Base-by-base conservation (phyloP, 2,797 vertebrate species). In the Masticophis lateralis region DNA sequence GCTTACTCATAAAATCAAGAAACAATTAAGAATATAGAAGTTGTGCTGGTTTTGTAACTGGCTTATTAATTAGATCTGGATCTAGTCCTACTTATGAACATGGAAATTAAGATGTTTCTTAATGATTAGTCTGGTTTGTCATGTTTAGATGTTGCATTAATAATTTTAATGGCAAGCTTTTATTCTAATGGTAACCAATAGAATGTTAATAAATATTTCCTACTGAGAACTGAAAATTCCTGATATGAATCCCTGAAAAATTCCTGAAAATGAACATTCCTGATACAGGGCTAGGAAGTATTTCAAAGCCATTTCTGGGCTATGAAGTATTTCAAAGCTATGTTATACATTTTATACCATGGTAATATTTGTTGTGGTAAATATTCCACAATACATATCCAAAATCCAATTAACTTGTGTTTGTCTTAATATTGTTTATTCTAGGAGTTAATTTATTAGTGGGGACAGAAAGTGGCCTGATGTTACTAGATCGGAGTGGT, bases 401-500 rank as follows among this genome's bases (percentile, higher is more conserved):
- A 87, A 5, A 88, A 25, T 14, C 37, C 51, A 25, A 20, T 93
- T 94, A 93, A 94, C 7, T 7, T 89, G 28, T 27, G 18, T 96
- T 0, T 96, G 88, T 96, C 92, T 91, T 94, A 92, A 93, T 94
- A 11, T 92, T 93, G 2, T 95, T 96, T 94, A 89, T 69, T 83
- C 37, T 93, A 99, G 99, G 99, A 69, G 99, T 99, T 92, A 99
- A 99, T 97, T 97, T 99, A 96, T 92, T 99, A 95, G 99, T 99
- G 95, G 99, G 99, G 90, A 99, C 99, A 37, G 99, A 99, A 97
- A 99, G 99, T 57, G 99, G 99, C 63, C 98, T 99, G 96, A 99
- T 99, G 99, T 98, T 99, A 97, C 96, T 99, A 97, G 99, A 99
- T 96, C 98, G 99, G 95, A 99, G 99, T 92, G 99, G 99, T 94